These are phyloP conservation scores for Morpho achilles DNA, from an alignment of 2,888 invertebrate genomes.

Conservation along the genomic window DNA sequence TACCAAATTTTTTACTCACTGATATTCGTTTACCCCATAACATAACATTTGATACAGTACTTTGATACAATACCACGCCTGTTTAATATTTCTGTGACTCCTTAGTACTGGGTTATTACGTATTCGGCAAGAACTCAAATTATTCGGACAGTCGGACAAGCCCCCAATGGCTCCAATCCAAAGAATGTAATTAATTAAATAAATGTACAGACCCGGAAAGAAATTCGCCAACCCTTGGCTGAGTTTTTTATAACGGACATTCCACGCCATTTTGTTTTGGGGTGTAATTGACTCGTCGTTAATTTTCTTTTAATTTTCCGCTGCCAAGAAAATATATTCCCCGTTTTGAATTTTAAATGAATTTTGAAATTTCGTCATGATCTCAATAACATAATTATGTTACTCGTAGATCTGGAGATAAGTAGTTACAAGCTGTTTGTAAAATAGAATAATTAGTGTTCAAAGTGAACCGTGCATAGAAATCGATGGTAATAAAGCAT, in stretches of 20 bases:
- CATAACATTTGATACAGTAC: too few relatives aligned
- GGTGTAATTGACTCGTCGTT: conserved; percentile 68
- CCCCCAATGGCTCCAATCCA: conserved; percentile 65
- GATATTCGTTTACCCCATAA: too few relatives aligned
- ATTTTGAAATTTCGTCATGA: conserved; percentile 14
- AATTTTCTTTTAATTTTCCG: conserved; percentile 57
- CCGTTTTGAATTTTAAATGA: conserved; percentile 16
- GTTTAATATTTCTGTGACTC: background rate
- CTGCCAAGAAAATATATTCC: conserved; percentile 31
- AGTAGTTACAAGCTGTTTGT: conserved; percentile 7
- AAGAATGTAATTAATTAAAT: conserved; percentile 79
- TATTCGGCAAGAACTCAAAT: conserved; percentile 48
- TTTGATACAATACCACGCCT: too few relatives aligned
- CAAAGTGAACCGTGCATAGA: conserved; percentile 35
- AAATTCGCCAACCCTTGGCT: conserved; percentile 70
- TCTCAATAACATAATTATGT: conserved; percentile 2
- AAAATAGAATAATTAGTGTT: conserved; percentile 19
- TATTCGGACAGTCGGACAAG: conserved; percentile 66
- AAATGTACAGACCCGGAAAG: conserved; percentile 69
- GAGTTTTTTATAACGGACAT: conserved; percentile 65
- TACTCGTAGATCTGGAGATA: conserved; percentile 14
- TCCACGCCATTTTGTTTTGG: conserved; percentile 60
- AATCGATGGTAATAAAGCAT: conserved; percentile 44
- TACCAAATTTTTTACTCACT: too few relatives aligned
- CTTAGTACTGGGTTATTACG: conserved; percentile 12